Evolutionary conservation across 2,113 vertebrate genomes (phyloP), one percentile per base, ranked within the genome.

Genomic region (Malurus melanocephalus): DNA sequence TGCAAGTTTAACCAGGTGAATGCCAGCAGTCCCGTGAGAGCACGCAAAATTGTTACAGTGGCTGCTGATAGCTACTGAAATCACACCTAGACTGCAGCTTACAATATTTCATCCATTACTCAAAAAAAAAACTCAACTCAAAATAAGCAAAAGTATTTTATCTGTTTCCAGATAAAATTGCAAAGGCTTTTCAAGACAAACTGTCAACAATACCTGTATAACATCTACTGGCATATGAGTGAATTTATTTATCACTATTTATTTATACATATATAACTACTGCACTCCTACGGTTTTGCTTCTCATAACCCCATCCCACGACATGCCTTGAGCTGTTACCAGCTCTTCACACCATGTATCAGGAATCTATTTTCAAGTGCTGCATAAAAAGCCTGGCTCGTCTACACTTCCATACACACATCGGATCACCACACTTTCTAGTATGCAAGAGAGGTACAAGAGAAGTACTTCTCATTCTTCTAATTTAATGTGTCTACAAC

Each of bases 311-410:
- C 7, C 51, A 65, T 18, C 17, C 51, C 17, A 71, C 51, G 26
- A 62, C 6, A 56, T 21, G 21, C 7, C 23, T 83, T 80, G 18
- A 45, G 16, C 12, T 23, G 5, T 23, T 65, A 78, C 10, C 9
- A 71, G 46, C 64, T 51, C n/a, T n/a, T 84, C 26, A 35, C 3
- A 40, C 0, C 13, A 55, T 0, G 0, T 21, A 78, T 35, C 40
- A 85, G 15, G 20, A 52, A 46, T 78, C 77, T 76, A 32, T 69
- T 83, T 78, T 60, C 40, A 35, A 3, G 1, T 16, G n/a, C 13
- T 48, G 21, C 24, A 64, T 22, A 33, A 64, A 78, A 51, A 71
- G 12, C 20, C 43, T 40, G 0, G 0, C 11, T 53, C 32, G 3
- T 64, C 30, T 78, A 71, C 27, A 52, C 7, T 51, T 15, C 19